Evolutionary conservation across 2,113 vertebrate species (phyloP).

Genomic region (Elephas maximus): DNA sequence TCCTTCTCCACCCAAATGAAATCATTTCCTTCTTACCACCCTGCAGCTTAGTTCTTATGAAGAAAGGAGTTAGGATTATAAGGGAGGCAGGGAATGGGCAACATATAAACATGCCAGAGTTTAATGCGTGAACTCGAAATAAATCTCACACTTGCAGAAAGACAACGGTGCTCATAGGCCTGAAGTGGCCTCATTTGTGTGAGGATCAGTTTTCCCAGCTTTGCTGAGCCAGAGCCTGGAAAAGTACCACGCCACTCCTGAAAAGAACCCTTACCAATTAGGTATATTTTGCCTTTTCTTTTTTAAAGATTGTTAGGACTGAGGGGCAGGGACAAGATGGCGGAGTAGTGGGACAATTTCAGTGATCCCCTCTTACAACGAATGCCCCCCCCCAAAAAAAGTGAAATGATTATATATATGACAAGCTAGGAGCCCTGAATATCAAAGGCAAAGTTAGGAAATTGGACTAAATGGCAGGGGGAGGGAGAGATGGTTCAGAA

Average conservation of each 20-base stretch:
- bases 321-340: too few relatives aligned
- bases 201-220: not conserved
- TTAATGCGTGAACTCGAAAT: constrained; percentile 55
- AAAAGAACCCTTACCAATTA: constrained; percentile 59
- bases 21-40: constrained; percentile 78
- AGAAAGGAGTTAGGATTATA: not conserved
- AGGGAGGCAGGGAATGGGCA: constrained; percentile 21
- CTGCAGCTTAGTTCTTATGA: constrained; percentile 55
- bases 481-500: too few relatives aligned
- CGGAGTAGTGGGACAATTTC: too few relatives aligned
- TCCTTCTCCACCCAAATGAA: constrained; percentile 55
- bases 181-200: not conserved
- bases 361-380: too few relatives aligned
- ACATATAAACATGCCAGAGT: constrained; percentile 9
- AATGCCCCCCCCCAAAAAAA: too few relatives aligned
- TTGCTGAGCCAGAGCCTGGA: constrained; percentile 50
- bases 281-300: not conserved
- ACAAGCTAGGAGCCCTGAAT: too few relatives aligned
- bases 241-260: not conserved
- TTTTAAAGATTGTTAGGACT: constrained; percentile 8
- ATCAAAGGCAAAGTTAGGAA: too few relatives aligned
- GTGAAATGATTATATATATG: too few relatives aligned
- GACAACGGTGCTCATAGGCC: constrained; percentile 51
- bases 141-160: constrained; percentile 16
- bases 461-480: too few relatives aligned